Base-by-base conservation (phyloP, 35 echinoderm and acorn worm species). In the Heliocidaris erythrogramma region DNA sequence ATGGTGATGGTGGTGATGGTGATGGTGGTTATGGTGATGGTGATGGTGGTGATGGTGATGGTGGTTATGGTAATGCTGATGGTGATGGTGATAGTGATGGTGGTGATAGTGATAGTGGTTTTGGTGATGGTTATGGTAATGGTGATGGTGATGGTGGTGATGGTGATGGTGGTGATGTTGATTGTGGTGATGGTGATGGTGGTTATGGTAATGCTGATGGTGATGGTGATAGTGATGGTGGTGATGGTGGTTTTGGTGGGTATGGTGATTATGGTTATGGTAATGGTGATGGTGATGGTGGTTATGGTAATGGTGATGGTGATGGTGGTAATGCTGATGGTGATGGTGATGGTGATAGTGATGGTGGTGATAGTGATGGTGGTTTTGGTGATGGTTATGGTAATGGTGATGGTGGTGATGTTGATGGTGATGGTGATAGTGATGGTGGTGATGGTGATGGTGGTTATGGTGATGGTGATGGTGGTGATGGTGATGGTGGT, bases 151-250 rank as follows among this genome's bases (percentile, higher is more conserved):
- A 90, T 90, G 30, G 47, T 90, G 30, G 31, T 90, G 30, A 90
- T 90, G 30, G 31, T 18, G 88, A 5, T 27, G 30, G 31, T 90
- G 30, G 6, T 48, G 65, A 85, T n/a, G n/a, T n/a, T n/a, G n/a
- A n/a, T n/a, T n/a, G n/a, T 86, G 65, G 86, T 86, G 60, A 86
- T 86, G 65, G 48, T 94, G 65, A 12, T 94, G 27, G 85, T 86
- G 27, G 53, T n/a, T n/a, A n/a, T 94, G 2, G 48, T 94, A 16
- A 11, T 86, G 13, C 9, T 4, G 2, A 56, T 86, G 32, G 13
- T 47, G 35, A 3, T 42, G 35, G 35, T n/a, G n/a, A n/a, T 24
- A 16, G 85, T 88, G 7, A 42, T 27, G 30, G 5, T 48, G 84
- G 13, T 89, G 30, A 42, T 86, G 17, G 32, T 94, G 0, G n/a